A percentile compares a stretch with the other conserved stretches of the same genome.
phyloP scores from a whole-genome alignment of 1,140 invertebrate genomes.

The Meteorus sp. region DNA sequence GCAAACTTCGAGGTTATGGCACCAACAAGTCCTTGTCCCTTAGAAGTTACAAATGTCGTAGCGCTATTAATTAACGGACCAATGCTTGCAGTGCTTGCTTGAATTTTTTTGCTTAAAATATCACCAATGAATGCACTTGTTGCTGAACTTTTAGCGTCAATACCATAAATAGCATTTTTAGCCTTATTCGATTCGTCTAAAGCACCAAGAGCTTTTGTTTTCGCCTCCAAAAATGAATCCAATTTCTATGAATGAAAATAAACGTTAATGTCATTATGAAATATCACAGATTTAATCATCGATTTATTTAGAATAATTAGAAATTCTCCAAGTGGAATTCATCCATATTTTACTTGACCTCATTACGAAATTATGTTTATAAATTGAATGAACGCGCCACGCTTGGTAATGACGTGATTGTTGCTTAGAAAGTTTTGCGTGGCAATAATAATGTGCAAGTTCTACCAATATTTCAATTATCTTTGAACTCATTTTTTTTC shows the following conservation, averaged over 20 bases:
- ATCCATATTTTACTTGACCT: no score
- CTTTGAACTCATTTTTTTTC: neutral
- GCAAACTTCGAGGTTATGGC: conserved; percentile 48
- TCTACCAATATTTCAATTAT: conserved; percentile 6
- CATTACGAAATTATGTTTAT: conserved; percentile 34
- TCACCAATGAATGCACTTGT: conserved; percentile 47
- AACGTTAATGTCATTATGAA: no score
- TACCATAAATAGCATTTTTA: conserved; percentile 74
- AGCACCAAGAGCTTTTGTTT: conserved; percentile 68
- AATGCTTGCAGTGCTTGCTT: conserved; percentile 43
- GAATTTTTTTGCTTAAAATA: conserved; percentile 43
- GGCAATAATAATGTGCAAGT: neutral
- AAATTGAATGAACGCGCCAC: conserved; percentile 34
- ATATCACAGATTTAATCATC: no score
- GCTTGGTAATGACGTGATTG: conserved; percentile 43
- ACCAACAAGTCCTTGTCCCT: conserved; percentile 40
- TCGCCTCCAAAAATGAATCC: conserved; percentile 74
- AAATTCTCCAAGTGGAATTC: no score
- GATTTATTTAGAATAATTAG: conserved; percentile 1
- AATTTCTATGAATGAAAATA: conserved; percentile 66
- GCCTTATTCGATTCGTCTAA: conserved; percentile 72
- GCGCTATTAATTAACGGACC: conserved; percentile 50
- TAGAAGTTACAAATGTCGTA: conserved; percentile 44
- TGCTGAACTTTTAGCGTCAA: conserved; percentile 56
- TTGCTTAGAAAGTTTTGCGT: conserved; percentile 36